phyloP scores from a whole-genome alignment of 1,140 invertebrate genomes.

The Leptinotarsa texana region DNA sequence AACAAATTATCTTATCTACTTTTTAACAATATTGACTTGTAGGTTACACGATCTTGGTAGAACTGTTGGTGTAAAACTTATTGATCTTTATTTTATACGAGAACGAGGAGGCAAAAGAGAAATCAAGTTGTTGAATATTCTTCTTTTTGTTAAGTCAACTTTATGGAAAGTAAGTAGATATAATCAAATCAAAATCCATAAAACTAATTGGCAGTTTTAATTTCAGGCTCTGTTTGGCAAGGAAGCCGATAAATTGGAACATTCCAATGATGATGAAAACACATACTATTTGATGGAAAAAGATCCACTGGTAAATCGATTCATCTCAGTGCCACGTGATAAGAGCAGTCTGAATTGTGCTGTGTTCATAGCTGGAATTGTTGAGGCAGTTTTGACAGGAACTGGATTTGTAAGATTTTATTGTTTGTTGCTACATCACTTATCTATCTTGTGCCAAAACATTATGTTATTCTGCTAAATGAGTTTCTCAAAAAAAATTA shows the following conservation, averaged over 20 bases:
- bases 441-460: no score
- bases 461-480: no score
- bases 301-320: conserved; percentile 95
- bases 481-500: no score
- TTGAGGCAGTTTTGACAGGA: conserved; percentile 93
- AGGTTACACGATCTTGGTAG: conserved; percentile 92
- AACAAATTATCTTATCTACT: no score
- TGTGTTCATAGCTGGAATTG: conserved; percentile 96
- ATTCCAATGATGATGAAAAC: conserved; percentile 96
- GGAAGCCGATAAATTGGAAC: conserved; percentile 98
- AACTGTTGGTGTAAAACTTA: conserved; percentile 90
- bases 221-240: conserved; percentile 89
- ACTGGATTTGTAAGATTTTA: conserved; percentile 89
- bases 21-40: conserved; percentile 41
- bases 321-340: conserved; percentile 97
- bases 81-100: conserved; percentile 91
- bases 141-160: conserved; percentile 94
- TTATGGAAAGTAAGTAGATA: conserved; percentile 84
- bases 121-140: conserved; percentile 92
- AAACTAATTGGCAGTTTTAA: conserved; percentile 9
- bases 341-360: conserved; percentile 97
- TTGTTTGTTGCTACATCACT: background rate
- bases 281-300: conserved; percentile 99
- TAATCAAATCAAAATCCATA: background rate
- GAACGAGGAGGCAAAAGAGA: conserved; percentile 94